phyloP scores from a whole-genome alignment of 2,888 invertebrate species.

The Rhagium mordax region DNA sequence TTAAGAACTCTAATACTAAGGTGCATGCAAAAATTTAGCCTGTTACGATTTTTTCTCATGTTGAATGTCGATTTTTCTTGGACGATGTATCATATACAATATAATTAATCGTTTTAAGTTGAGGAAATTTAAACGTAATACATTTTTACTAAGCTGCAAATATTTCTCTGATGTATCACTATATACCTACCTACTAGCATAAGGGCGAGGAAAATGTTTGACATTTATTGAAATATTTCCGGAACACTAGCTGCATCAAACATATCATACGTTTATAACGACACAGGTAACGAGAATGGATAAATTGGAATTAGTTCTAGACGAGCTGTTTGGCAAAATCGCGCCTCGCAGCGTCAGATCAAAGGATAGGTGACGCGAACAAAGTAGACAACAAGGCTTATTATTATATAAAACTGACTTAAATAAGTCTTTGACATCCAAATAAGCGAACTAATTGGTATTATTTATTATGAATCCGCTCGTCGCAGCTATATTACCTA shows the following conservation, averaged over 20 bases:
- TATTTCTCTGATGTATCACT: slow-evolving; percentile 6
- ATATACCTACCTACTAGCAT: background rate
- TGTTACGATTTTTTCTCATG: too few relatives aligned
- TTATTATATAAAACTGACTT: slow-evolving; percentile 66
- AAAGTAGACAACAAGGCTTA: slow-evolving; percentile 66
- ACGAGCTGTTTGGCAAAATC: slow-evolving; percentile 59
- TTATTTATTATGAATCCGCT: slow-evolving; percentile 56
- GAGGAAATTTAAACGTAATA: background rate
- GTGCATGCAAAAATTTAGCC: too few relatives aligned
- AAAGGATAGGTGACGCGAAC: slow-evolving; percentile 65
- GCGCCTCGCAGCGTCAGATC: slow-evolving; percentile 64
- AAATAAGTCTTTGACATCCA: slow-evolving; percentile 63
- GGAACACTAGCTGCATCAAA: slow-evolving; percentile 53
- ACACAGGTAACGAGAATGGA: slow-evolving; percentile 57
- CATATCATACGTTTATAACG: slow-evolving; percentile 49
- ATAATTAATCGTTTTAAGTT: too few relatives aligned
- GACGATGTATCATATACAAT: too few relatives aligned
- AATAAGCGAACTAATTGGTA: slow-evolving; percentile 65
- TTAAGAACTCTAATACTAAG: too few relatives aligned
- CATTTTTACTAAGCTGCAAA: slow-evolving; percentile 8
- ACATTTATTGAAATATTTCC: slow-evolving; percentile 57
- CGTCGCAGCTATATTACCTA: slow-evolving; percentile 23
- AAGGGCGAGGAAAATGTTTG: slow-evolving; percentile 29
- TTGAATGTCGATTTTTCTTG: too few relatives aligned
- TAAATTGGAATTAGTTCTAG: slow-evolving; percentile 67